Evolutionary conservation across 2,888 invertebrate species (phyloP).

Genomic region (Macrostomum cliftonense): DNA sequence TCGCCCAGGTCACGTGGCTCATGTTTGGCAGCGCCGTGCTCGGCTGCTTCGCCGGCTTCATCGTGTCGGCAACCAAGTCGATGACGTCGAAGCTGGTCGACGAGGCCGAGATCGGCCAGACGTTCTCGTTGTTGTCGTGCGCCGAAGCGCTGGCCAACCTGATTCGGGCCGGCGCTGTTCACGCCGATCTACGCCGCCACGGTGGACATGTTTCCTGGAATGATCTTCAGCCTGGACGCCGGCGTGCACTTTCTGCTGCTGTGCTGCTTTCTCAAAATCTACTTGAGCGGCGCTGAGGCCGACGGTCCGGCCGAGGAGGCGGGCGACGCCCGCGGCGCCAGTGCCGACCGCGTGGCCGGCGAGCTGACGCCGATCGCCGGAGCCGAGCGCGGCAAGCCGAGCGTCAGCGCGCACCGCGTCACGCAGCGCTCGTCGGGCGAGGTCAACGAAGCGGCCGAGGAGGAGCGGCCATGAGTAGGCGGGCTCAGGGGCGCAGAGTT

Average conservation of each 20-base stretch:
- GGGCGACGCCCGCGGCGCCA: conserved; percentile 62
- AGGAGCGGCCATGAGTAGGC: too few species aligned
- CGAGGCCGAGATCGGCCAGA: conserved; percentile 28
- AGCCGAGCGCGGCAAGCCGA: too few species aligned
- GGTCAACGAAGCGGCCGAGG: too few species aligned
- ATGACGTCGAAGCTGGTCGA: conserved; percentile 28
- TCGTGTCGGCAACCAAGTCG: conserved; percentile 22
- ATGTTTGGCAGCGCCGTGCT: conserved; percentile 30
- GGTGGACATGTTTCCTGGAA: conserved; percentile 22
- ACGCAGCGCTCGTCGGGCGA: too few species aligned
- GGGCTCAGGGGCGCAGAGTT: too few species aligned
- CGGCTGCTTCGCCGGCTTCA: conserved; percentile 16
- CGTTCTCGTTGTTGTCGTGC: conserved; percentile 28
- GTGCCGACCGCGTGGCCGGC: conserved; percentile 72
- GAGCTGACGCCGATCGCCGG: too few species aligned
- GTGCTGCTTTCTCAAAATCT: conserved; percentile 53
- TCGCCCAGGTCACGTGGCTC: conserved; percentile 21
- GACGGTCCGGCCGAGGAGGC: conserved; percentile 38
- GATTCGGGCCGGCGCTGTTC: conserved; percentile 25
- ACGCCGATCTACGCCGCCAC: conserved; percentile 27
- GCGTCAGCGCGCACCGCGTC: too few species aligned
- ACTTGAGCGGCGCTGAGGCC: conserved; percentile 47
- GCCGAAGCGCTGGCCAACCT: conserved; percentile 29
- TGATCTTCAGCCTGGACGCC: conserved; percentile 24
- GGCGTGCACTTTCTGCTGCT: conserved; percentile 41